phyloP scores from a whole-genome alignment of 2,888 invertebrate species.

The Phrixothrix hirtus region DNA sequence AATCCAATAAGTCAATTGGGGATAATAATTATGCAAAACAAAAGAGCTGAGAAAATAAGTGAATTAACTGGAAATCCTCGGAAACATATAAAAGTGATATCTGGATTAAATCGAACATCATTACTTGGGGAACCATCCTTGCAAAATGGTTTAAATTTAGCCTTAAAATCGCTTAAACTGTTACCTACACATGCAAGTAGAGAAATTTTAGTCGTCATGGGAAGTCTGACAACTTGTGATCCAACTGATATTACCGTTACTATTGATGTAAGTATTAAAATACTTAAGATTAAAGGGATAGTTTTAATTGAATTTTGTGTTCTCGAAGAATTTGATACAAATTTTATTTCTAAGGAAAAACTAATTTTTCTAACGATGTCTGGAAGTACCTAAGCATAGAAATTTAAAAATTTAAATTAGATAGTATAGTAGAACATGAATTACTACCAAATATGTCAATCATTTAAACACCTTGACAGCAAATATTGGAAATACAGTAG shows the following conservation, averaged over 20 bases:
- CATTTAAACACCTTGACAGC: too few species aligned
- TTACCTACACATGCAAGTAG: conserved; percentile 94
- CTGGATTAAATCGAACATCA: conserved; percentile 65
- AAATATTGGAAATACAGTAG: too few species aligned
- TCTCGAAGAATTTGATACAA: not conserved
- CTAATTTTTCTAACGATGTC: too few species aligned
- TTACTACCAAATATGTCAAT: too few species aligned
- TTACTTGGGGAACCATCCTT: conserved; percentile 93
- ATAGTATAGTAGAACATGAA: too few species aligned
- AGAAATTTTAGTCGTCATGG: conserved; percentile 89
- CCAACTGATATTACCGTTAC: conserved; percentile 89
- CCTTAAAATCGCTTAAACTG: conserved; percentile 79
- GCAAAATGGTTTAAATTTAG: conserved; percentile 92
- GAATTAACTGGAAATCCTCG: conserved; percentile 87
- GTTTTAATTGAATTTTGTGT: too few species aligned
- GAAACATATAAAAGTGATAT: conserved; percentile 75
- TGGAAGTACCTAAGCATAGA: too few species aligned
- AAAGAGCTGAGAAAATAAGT: conserved; percentile 89
- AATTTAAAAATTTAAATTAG: too few species aligned
- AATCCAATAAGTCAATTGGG: conserved; percentile 98
- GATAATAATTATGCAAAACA: conserved; percentile 86
- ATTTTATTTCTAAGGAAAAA: too few species aligned
- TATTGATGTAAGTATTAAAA: conserved; percentile 63
- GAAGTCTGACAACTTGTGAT: conserved; percentile 95
- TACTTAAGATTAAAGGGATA: too few species aligned